These are phyloP conservation scores for Bovichtus diacanthus DNA, from an alignment of 2,797 vertebrate species.

Conservation along the genomic window DNA sequence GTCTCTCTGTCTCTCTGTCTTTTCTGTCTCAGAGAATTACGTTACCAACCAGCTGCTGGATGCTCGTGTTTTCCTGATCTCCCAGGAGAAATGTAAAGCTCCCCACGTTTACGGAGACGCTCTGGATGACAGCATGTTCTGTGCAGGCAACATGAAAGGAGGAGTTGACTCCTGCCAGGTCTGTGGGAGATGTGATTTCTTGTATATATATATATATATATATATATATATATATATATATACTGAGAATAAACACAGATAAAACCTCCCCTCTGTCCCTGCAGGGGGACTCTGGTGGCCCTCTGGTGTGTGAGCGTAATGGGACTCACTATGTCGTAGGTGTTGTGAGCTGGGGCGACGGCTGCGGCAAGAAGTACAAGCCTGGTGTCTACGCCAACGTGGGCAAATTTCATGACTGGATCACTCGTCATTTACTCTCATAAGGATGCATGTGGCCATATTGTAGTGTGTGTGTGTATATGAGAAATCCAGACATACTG, in stretches of 20 bases:
- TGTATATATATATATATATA: neutral
- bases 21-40: conserved; percentile 32
- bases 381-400: conserved; percentile 90
- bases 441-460: neutral
- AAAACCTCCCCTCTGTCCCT: neutral
- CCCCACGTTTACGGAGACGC: conserved; percentile 69
- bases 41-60: conserved; percentile 83
- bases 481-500: neutral
- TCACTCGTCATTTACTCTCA: conserved; percentile 46
- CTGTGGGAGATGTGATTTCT: neutral
- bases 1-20: too few species aligned
- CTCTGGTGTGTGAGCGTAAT: conserved; percentile 85
- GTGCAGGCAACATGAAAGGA: conserved; percentile 87
- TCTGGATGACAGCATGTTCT: conserved; percentile 90
- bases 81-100: conserved; percentile 82
- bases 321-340: conserved; percentile 84
- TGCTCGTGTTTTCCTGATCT: conserved; percentile 88
- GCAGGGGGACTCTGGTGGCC: conserved; percentile 92
- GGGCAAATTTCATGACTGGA: conserved; percentile 85
- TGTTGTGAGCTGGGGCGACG: conserved; percentile 92
- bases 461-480: too few species aligned
- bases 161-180: conserved; percentile 89
- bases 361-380: conserved; percentile 86
- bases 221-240: too few species aligned
- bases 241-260: rapidly evolving